Percentiles rank a stretch among this genome's conserved stretches.
These are phyloP conservation scores for Pterocles burchelli DNA, from an alignment of 2,113 vertebrate genomes.

Conservation along the genomic window DNA sequence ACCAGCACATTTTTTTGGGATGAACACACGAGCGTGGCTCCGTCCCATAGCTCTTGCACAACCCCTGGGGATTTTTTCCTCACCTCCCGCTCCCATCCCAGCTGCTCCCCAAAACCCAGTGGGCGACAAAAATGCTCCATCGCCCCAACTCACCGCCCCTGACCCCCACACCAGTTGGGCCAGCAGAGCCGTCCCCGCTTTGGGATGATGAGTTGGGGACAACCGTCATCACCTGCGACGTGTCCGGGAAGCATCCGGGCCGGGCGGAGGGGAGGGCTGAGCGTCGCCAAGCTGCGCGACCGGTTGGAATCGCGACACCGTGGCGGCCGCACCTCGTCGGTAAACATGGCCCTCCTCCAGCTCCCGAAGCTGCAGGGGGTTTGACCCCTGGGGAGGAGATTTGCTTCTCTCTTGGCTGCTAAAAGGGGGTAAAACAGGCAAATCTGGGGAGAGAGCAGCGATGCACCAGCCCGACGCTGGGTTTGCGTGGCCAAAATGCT, in stretches of 20 bases:
- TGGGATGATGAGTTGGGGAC: background rate
- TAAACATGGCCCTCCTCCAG: background rate
- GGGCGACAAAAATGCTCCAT: background rate
- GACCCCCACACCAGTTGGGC: background rate
- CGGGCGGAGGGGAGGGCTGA: background rate
- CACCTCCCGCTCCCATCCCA: background rate
- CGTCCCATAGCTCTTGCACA: accelerated
- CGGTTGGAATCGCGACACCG: background rate
- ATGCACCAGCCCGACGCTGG: background rate
- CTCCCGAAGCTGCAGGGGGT: accelerated
- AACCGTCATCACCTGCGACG: background rate
- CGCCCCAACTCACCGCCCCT: background rate
- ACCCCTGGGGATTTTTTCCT: background rate
- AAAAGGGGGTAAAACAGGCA: background rate
- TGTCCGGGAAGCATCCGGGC: background rate
- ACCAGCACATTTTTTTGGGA: background rate
- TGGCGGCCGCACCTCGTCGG: background rate
- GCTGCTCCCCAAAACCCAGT: background rate
- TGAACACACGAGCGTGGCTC: accelerated
- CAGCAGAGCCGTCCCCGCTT: background rate
- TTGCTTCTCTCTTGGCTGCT: background rate
- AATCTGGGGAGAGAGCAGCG: background rate
- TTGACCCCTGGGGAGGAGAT: background rate
- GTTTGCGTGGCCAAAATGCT: accelerated
- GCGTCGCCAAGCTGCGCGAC: background rate